Conservation (phyloP, 2,113 vertebrate genomes). For the Lathamus discolor region DNA sequence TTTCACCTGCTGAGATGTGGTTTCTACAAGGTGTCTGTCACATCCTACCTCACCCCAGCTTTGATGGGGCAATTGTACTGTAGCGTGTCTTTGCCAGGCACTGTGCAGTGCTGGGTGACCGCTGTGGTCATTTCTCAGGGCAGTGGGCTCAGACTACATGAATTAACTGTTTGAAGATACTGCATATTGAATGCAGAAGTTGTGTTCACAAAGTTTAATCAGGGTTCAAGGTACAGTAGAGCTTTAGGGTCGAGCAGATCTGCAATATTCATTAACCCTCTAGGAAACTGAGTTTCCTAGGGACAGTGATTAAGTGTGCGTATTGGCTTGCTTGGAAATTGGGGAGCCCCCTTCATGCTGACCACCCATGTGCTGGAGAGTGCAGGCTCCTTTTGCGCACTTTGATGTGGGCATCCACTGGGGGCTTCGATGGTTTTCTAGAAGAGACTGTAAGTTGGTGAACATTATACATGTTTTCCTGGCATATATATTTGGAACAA, state of each 20-base stretch:
- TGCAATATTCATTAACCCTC: background rate
- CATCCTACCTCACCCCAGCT: accelerated
- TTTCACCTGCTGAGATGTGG: background rate
- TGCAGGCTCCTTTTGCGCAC: background rate
- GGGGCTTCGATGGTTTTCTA: background rate
- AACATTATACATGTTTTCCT: background rate
- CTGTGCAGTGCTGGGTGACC: background rate
- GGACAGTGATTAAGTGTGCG: background rate
- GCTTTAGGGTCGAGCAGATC: background rate
- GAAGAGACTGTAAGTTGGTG: background rate
- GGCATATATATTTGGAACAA: background rate
- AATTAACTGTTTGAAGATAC: background rate
- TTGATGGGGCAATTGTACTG: background rate
- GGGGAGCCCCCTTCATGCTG: background rate
- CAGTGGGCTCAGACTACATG: background rate
- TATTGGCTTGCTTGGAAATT: background rate
- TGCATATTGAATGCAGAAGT: background rate
- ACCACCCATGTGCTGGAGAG: accelerated
- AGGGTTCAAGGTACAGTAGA: background rate
- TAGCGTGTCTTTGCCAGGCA: background rate
- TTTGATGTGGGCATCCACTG: background rate
- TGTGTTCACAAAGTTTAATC: background rate
- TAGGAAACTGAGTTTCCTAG: background rate
- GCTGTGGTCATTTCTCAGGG: background rate
- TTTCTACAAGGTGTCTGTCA: background rate